Evolutionary conservation across 1,140 invertebrate genomes (phyloP).

Genomic region (Temnothorax curvispinosus): DNA sequence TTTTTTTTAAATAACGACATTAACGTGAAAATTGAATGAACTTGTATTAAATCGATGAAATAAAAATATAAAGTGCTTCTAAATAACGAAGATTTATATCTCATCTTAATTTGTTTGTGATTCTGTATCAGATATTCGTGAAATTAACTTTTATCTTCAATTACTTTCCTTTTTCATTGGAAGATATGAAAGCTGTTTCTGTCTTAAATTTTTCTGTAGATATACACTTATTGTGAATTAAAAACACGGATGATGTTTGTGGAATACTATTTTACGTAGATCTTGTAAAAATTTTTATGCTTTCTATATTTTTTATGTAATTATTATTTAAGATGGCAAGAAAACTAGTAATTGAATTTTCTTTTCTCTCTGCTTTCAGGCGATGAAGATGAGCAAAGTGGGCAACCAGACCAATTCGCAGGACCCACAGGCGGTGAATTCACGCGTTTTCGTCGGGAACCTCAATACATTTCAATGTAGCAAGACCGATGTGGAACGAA

Average conservation of each 20-base stretch:
- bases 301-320: background rate
- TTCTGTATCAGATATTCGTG: background rate
- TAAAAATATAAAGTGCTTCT: background rate
- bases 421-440: conserved; percentile 95
- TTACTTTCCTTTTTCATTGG: background rate
- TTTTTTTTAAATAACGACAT: background rate
- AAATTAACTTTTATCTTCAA: conserved; percentile 20
- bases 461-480: conserved; percentile 95
- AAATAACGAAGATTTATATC: background rate
- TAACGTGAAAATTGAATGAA: background rate
- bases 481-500: conserved; percentile 94
- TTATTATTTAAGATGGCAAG: background rate
- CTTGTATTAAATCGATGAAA: background rate
- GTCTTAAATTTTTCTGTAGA: background rate
- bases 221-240: background rate
- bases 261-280: background rate
- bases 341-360: background rate
- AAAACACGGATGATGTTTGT: background rate
- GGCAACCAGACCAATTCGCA: conserved; percentile 95
- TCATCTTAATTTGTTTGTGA: conserved; percentile 2
- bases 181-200: background rate
- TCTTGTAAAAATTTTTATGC: background rate
- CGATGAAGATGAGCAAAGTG: conserved; percentile 93
- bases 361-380: conserved; percentile 77
- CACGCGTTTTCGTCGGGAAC: conserved; percentile 95